These are phyloP conservation scores for Poecilus cupreus DNA, from an alignment of 2,888 invertebrate genomes.

Conservation along the genomic window DNA sequence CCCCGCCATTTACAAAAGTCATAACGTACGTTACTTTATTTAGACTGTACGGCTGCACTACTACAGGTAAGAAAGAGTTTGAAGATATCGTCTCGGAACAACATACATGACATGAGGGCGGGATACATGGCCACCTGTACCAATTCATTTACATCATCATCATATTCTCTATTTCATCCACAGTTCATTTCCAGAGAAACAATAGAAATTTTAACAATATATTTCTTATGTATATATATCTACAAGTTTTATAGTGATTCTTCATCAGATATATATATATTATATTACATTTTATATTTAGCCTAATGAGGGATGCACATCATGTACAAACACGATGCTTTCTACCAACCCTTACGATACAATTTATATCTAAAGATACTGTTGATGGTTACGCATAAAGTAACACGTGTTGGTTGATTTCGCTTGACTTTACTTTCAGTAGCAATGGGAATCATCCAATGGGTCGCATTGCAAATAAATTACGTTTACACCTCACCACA, in stretches of 20 bases:
- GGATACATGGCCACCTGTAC: not conserved
- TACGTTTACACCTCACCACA: not conserved
- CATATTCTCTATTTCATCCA: constrained; percentile 50
- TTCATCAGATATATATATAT: constrained; percentile 64
- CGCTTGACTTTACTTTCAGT: not conserved
- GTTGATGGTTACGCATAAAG: constrained; percentile 45
- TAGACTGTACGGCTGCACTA: not conserved
- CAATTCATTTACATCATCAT: not conserved
- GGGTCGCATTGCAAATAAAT: too few relatives aligned
- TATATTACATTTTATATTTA: constrained; percentile 66
- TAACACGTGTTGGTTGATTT: constrained; percentile 3
- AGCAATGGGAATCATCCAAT: too few relatives aligned
- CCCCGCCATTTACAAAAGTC: constrained; percentile 21
- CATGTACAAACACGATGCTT: too few relatives aligned
- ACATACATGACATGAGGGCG: not conserved
- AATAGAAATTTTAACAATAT: constrained; percentile 71
- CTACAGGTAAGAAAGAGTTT: constrained; percentile 28
- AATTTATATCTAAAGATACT: constrained; percentile 47
- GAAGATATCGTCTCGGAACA: constrained; percentile 11
- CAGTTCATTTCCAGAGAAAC: constrained; percentile 63
- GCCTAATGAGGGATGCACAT: constrained; percentile 68
- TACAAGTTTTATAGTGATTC: constrained; percentile 70
- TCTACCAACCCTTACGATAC: constrained; percentile 42
- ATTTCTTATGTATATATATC: constrained; percentile 69
- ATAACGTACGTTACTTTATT: constrained; percentile 4